These are phyloP conservation scores for Lutjanus campechanus DNA, from an alignment of 2,797 vertebrate genomes.

Conservation along the genomic window DNA sequence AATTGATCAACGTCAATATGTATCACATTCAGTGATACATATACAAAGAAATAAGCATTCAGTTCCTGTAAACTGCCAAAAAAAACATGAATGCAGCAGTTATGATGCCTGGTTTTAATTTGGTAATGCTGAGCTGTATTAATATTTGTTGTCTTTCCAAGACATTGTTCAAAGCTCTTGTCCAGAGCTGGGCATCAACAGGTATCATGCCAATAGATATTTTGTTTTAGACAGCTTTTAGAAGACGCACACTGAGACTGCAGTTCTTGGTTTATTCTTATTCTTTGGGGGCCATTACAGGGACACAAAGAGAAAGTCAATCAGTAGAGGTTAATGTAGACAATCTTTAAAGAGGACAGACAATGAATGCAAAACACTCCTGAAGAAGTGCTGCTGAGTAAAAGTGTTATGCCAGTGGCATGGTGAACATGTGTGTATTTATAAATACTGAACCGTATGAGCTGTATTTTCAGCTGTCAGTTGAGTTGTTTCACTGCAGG, in stretches of 20 bases:
- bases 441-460: neutral
- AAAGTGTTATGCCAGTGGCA: constrained; percentile 20
- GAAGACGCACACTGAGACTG: constrained; percentile 18
- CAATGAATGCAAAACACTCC: constrained; percentile 46
- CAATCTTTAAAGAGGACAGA: constrained; percentile 42
- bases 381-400: constrained; percentile 16
- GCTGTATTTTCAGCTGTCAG: neutral
- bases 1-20: neutral
- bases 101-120: constrained; percentile 32
- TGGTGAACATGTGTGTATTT: neutral
- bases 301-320: constrained; percentile 45
- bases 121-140: constrained; percentile 14
- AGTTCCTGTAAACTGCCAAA: neutral
- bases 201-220: neutral
- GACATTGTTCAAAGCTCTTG: neutral
- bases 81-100: neutral
- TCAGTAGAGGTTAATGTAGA: constrained; percentile 49
- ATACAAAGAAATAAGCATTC: neutral
- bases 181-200: neutral
- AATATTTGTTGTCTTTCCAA: constrained; percentile 3
- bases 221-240: constrained; percentile 30
- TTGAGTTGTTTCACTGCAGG: neutral
- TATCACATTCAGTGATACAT: too few relatives aligned
- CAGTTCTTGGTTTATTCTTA: constrained; percentile 40
- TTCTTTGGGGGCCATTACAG: constrained; percentile 35